Evolutionary conservation across 92 coral and sea anemone species (phyloP), one percentile per base, ranked within the genome.

Genomic region (Parazoanthus swiftii): DNA sequence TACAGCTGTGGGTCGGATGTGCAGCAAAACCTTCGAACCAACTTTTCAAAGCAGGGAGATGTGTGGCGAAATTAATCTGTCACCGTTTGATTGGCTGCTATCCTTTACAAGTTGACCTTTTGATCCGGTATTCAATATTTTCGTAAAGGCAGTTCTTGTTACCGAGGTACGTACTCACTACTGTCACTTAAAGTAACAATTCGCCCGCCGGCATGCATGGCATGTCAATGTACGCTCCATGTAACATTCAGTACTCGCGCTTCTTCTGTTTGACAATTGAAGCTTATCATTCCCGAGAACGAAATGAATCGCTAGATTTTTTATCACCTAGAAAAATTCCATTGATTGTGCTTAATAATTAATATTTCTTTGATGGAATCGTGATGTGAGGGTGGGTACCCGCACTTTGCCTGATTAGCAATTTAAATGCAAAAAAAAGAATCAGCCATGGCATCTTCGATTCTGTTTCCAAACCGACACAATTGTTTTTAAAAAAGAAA

Each of bases 301-400:
- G 68, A 29, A 80, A 80, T 15, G 3, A 29, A 51, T 50, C 83
- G 37, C 29, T 39, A 1, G 14, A 6, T 8, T 56, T 26, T 66
- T 48, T 83, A 56, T 37, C 74, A 38, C 74, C 85, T 5, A 35
- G 66, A 42, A 66, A 71, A 68, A 26, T 1, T 72, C 37, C 16
- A 43, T 46, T 43, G 66, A 10, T 46, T 35, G 44, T 11, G 8
- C 76, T 84, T 23, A 84, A 84, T 84, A 84, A 84, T 84, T 84
- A 44, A 84, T 70, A 10, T 36, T 84, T 46, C 21, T 84, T 50
- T 70, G 78, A 46, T 84, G 87, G 63, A 71, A 26, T 50, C 21
- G 37, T 66, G 48, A 82, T 25, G 37, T 6, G 56, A 50, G 77
- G 66, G 59, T 38, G 43, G 86, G 78, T 84, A 84, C 80, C 80